Base-by-base conservation (phyloP, 2,113 vertebrate species). In the Elaphurus davidianus region DNA sequence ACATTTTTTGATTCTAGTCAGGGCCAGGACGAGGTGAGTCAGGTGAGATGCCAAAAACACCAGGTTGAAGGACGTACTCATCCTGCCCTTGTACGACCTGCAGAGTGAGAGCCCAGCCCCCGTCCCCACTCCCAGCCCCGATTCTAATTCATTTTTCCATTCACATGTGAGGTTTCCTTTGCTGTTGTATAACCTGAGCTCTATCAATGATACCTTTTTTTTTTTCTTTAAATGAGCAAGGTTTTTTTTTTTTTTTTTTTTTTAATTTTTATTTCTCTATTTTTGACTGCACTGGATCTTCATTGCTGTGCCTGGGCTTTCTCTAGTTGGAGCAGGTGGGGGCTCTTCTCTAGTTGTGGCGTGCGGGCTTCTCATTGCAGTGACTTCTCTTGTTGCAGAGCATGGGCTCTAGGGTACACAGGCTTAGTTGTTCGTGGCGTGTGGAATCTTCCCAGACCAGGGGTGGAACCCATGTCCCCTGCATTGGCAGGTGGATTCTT, bases 101-200 rank as follows among this genome's bases (percentile, higher is more conserved):
- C 43, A 62, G 64, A 21, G 23, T 12, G 52, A 95, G 2, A 82
- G 28, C 25, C 55, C 4, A 47, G 52, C 30, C 28, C 28, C 17
- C 0, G 0, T 30, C 16, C 21, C 50, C 4, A 2, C 2, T 23
- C 2, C 50, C n/a, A 12, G 25, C 7, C 52, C 87, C 43, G 67
- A 36, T 43, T 23, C 8, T 25, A 28, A 50, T 59, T 88, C 28
- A 25, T 14, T 90, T 55, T 81, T 16, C 40, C 16, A 2, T 71
- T 36, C 28, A 15, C 10, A 1, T 36, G 11, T n/a, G 28, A 55
- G 1, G 1, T 2, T 50, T 40, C 2, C 54, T 43, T 71, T 36
- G 27, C 88, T 23, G 15, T 30, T 25, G 5, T 43, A 2, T 52
- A 40, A 30, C 6, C 54, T 64, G 27, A 19, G 47, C 76, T 45